Percentiles rank a stretch among this genome's conserved stretches.
Conservation (phyloP, 2,113 vertebrate genomes). For the Phycodurus eques region DNA sequence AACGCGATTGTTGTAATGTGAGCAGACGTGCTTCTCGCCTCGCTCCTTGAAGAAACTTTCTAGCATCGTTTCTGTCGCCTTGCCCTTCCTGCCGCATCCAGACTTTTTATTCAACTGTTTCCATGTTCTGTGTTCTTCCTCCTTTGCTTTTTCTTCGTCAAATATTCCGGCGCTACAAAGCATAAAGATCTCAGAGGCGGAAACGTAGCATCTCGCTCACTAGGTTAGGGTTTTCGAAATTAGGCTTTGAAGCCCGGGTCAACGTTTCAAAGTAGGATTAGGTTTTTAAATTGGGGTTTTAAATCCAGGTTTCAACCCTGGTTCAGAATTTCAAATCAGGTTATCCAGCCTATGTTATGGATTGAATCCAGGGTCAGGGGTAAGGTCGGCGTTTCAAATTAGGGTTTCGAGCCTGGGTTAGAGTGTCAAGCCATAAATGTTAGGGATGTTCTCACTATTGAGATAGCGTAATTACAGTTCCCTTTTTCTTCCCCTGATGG, state of each 20-base stretch:
- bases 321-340: no score
- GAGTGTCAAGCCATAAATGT: no score
- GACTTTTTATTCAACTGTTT: background rate
- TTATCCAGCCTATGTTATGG: no score
- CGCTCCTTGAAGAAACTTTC: background rate
- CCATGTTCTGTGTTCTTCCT: background rate
- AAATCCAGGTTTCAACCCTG: background rate
- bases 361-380: no score
- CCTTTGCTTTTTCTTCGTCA: background rate
- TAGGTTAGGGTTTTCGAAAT: background rate
- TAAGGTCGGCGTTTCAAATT: no score
- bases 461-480: no score
- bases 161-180: background rate
- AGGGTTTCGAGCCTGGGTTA: no score
- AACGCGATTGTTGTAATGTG: slow-evolving; percentile 12
- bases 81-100: background rate
- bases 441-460: no score
- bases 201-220: background rate
- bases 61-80: background rate
- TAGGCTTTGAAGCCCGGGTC: background rate
- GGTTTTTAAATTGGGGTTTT: background rate
- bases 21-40: slow-evolving; percentile 7
- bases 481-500: no score
- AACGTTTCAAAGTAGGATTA: background rate
- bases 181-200: background rate